Evolutionary conservation across 2,113 vertebrate species (phyloP), one percentile per base, ranked within the genome.

Genomic region (Vombatus ursinus): DNA sequence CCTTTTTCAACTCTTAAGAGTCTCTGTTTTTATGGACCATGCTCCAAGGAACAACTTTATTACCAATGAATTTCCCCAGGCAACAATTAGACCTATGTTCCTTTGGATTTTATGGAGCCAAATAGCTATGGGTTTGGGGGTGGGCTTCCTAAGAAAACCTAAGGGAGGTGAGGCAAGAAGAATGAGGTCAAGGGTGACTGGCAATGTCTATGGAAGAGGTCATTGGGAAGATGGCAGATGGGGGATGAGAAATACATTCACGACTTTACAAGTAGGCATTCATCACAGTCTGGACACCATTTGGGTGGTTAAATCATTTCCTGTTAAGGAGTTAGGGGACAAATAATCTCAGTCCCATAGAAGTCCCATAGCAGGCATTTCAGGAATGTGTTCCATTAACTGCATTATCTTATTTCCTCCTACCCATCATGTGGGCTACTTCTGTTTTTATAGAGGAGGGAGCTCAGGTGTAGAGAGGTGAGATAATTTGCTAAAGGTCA

Each of bases 231-330:
- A 93, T 94, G 48, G 91, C 44, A 94, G 93, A 94, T 68, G 50
- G 77, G 94, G 44, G 49, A 92, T 93, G 92, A 44, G 44, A 91
- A 44, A 53, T 94, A 92, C 96, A 93, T 97, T 96, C 50, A 31
- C 31, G 31, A 52, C 96, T 96, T 96, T 96, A 96, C 93, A 91
- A 97, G 90, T 90, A 50, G n/a, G 89, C 95, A 91, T 95, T 92
- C 54, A 93, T 53, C 52, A 53, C n/a, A 52, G 52, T 51, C 47
- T 51, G 89, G 95, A 53, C 50, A 53, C 89, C 90, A 90, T 91
- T 92, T 96, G 97, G 95, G 48, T 93, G 92, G 47, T 96, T 3
- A 0, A 8, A 93, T 90, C 11, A 96, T 89, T 96, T 53, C 90
- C 47, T 50, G 47, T 28, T 28, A 50, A 90, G 90, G n/a, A 50